Base-by-base conservation (phyloP, 2,113 vertebrate genomes). In the Maccullochella peelii region DNA sequence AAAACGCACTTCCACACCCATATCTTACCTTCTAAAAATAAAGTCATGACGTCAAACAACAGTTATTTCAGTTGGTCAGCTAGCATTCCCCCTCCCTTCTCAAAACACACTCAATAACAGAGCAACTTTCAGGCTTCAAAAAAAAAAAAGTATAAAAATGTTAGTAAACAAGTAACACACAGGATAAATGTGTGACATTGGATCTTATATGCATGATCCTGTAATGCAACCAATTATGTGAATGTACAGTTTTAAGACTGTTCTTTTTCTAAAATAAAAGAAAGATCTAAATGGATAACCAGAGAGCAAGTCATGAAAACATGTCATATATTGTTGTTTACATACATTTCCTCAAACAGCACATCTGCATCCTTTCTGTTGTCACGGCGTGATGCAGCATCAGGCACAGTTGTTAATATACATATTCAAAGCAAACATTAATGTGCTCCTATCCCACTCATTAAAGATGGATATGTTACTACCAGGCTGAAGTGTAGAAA, bases 1-100 rank as follows among this genome's bases (percentile, higher is more conserved):
- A 95, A 97, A 97, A 96, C 95, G 90, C 92, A 95, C 92, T 96
- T 96, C 94, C 91, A 93, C 94, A 95, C 90, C 94, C 93, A 95
- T 97, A 96, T 96, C 96, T 84, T 90, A 95, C 90, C 83, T 88
- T 93, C 96, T 97, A 97, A 97, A 97, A 98, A 98, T 98, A 98
- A 96, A 89, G 77, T 83, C 83, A 92, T 97, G 96, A 97, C 78
- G 94, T 96, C 96, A 96, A 95, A 94, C 88, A 82, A 84, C 90
- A 89, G 91, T 96, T 96, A 95, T 96, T 95, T 94, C 95, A 96
- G 93, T 94, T 95, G 94, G 95, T 93, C 94, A 96, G 96, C 95
- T 94, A 94, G 94, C 92, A 91, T 92, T 89, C 88, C 94, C 95
- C 95, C 96, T 91, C 95, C 95, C 92, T 89, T 94, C 94, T 94